Conservation (phyloP, 2,888 invertebrate genomes). For the Philereme vetulata region DNA sequence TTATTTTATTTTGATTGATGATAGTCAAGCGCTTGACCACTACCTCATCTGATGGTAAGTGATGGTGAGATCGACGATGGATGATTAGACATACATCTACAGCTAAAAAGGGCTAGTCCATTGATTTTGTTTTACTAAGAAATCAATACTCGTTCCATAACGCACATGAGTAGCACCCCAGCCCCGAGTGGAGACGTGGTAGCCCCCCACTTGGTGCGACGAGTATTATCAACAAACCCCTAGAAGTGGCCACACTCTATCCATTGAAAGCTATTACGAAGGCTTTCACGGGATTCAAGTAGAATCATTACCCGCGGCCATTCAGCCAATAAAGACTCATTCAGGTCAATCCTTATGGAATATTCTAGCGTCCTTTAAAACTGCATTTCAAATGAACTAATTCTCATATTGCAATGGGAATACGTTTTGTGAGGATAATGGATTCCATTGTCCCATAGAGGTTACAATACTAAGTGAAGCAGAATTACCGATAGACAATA, state of each 20-base stretch:
- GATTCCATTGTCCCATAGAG: background rate
- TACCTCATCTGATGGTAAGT: too few relatives aligned
- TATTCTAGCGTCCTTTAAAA: constrained; percentile 37
- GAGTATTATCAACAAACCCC: background rate
- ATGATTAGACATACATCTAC: too few relatives aligned
- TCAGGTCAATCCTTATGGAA: constrained; percentile 38
- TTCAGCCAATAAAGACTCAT: constrained; percentile 36
- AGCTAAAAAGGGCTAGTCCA: too few relatives aligned
- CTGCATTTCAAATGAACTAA: constrained; percentile 36
- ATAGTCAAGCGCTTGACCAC: too few relatives aligned
- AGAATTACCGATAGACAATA: too few relatives aligned
- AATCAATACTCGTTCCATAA: too few relatives aligned
- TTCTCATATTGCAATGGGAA: constrained; percentile 32
- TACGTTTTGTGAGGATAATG: constrained; percentile 18
- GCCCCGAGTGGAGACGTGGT: too few relatives aligned
- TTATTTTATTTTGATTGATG: too few relatives aligned
- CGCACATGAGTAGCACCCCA: too few relatives aligned
- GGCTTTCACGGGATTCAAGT: constrained; percentile 32
- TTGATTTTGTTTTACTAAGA: too few relatives aligned
- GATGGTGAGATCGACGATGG: too few relatives aligned
- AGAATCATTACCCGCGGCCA: constrained; percentile 35
- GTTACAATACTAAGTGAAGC: too few relatives aligned
- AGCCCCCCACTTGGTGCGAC: background rate
- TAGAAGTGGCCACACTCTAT: constrained; percentile 7
- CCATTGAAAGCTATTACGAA: constrained; percentile 24